Evolutionary conservation across 2,797 vertebrate genomes (phyloP).

Genomic region (Apogon talboti): DNA sequence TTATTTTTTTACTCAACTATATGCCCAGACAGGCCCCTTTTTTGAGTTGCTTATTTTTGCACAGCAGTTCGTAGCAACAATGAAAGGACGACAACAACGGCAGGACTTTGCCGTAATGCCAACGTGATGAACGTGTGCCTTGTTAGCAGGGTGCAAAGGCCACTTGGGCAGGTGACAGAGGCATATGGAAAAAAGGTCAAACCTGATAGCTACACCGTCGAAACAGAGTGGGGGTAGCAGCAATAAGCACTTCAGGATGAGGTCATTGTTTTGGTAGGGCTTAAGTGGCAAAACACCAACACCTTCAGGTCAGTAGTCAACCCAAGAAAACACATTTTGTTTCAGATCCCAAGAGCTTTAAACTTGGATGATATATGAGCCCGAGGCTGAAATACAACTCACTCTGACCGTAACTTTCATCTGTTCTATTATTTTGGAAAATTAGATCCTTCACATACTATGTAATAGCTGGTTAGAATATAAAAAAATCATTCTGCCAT

Average conservation of each 20-base stretch:
- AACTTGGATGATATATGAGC: conserved; percentile 39
- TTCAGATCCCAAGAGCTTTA: conserved; percentile 32
- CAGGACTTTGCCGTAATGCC: conserved; percentile 22
- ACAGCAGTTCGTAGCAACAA: conserved; percentile 23
- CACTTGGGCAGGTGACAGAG: conserved; percentile 29
- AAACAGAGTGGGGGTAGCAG: conserved; percentile 20
- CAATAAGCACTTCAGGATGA: conserved; percentile 50
- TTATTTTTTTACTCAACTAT: conserved; percentile 68
- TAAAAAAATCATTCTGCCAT: conserved; percentile 51
- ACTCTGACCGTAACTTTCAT: conserved; percentile 25
- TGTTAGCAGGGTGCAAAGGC: conserved; percentile 43
- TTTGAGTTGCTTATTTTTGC: conserved; percentile 44
- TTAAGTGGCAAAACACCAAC: conserved; percentile 63
- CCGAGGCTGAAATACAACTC: conserved; percentile 16
- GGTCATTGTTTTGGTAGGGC: conserved; percentile 61
- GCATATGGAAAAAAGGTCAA: conserved; percentile 62
- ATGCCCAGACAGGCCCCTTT: conserved; percentile 36
- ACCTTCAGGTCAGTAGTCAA: conserved; percentile 55
- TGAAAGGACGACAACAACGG: conserved; percentile 14
- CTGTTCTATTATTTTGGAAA: conserved; percentile 9
- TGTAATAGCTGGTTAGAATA: conserved; percentile 50
- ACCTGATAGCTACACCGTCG: conserved; percentile 34
- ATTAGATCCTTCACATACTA: conserved; percentile 51
- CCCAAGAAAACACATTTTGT: conserved; percentile 34
- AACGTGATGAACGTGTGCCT: conserved; percentile 18